These are phyloP conservation scores for Bufotes viridis DNA, from an alignment of 2,797 vertebrate genomes.

Conservation along the genomic window DNA sequence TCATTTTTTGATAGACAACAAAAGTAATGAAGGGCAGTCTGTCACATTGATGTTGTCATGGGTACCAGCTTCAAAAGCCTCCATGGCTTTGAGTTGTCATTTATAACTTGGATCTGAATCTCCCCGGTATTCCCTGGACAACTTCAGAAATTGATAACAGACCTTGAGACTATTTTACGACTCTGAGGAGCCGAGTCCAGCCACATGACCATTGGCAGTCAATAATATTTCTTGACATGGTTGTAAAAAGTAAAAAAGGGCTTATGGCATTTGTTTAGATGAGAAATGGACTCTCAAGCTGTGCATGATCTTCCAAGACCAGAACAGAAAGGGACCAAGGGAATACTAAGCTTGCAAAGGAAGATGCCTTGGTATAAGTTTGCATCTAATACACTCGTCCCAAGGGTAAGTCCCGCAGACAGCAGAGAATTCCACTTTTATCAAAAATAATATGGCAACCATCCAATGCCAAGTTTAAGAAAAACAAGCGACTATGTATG, in stretches of 20 bases:
- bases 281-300: slow-evolving; percentile 79
- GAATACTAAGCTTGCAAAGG: slow-evolving; percentile 83
- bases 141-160: slow-evolving; percentile 91
- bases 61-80: slow-evolving; percentile 83
- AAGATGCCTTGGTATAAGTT: slow-evolving; percentile 82
- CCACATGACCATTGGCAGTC: slow-evolving; percentile 80
- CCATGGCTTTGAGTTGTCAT: slow-evolving; percentile 86
- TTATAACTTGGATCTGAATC: slow-evolving; percentile 87
- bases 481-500: slow-evolving; percentile 64
- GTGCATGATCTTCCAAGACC: slow-evolving; percentile 77
- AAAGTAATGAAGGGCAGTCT: slow-evolving; percentile 77
- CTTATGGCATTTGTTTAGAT: slow-evolving; percentile 82
- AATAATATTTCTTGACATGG: slow-evolving; percentile 84
- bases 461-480: slow-evolving; percentile 69
- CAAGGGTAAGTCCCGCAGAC: slow-evolving; percentile 74
- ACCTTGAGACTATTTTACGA: slow-evolving; percentile 79
- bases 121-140: slow-evolving; percentile 81
- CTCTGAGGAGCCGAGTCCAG: slow-evolving; percentile 78
- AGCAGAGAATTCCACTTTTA: slow-evolving; percentile 82
- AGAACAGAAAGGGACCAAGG: slow-evolving; percentile 77
- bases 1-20: slow-evolving; percentile 73
- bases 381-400: slow-evolving; percentile 76
- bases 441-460: slow-evolving; percentile 74
- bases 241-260: slow-evolving; percentile 79
- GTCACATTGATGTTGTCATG: slow-evolving; percentile 83